These are phyloP conservation scores for Eretmocerus hayati DNA, from an alignment of 2,888 invertebrate species.

Conservation along the genomic window DNA sequence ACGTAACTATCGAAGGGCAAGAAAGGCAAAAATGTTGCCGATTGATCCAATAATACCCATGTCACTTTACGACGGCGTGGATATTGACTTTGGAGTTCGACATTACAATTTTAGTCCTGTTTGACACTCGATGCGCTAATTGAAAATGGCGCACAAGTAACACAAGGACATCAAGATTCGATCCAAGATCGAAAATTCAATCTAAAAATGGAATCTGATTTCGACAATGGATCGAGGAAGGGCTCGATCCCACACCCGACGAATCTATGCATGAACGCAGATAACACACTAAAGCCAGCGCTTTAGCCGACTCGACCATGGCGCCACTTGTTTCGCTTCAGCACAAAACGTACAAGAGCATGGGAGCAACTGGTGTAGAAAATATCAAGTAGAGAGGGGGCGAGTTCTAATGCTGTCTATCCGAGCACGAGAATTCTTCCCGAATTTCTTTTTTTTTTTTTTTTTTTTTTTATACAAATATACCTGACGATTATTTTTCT, in stretches of 20 bases:
- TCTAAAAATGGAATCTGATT: not conserved
- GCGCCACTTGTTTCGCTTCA: too few species aligned
- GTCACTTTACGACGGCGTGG: slow-evolving; percentile 9
- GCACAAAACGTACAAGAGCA: too few species aligned
- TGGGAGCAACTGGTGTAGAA: too few species aligned
- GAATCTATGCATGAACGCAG: not conserved
- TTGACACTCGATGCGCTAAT: slow-evolving; percentile 24
- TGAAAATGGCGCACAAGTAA: slow-evolving; percentile 21
- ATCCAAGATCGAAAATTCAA: not conserved
- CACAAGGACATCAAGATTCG: slow-evolving; percentile 26
- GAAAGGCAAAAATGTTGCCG: slow-evolving; percentile 22
- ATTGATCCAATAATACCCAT: slow-evolving; percentile 18
- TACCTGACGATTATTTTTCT: too few species aligned
- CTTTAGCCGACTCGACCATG: not conserved
- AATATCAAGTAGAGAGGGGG: too few species aligned
- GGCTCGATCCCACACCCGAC: not conserved
- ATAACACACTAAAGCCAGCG: too few species aligned
- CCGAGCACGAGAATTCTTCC: too few species aligned
- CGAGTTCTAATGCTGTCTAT: too few species aligned
- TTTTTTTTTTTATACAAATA: too few species aligned
- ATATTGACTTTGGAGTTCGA: slow-evolving; percentile 20
- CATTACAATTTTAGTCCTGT: slow-evolving; percentile 24
- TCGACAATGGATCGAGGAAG: not conserved
- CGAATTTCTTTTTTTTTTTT: too few species aligned
- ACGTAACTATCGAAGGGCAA: too few species aligned